Percentiles rank a stretch among this genome's conserved stretches.
Evolutionary conservation across 2,888 invertebrate genomes (phyloP).

Genomic region (Chesias legatella): DNA sequence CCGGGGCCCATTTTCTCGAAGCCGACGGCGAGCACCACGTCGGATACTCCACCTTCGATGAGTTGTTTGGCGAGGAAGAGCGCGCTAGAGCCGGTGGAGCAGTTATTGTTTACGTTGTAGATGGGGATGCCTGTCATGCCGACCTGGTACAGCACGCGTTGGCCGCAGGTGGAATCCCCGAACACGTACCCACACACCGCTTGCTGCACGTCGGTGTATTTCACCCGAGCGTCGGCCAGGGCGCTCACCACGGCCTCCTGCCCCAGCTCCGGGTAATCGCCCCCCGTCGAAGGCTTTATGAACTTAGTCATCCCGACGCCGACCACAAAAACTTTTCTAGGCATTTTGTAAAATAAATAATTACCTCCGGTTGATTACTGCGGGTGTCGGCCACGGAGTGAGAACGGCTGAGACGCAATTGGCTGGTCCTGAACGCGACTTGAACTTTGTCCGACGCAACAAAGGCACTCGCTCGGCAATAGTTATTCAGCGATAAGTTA

Average conservation of each 20-base stretch:
- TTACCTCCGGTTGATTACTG: slow-evolving; percentile 53
- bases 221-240: slow-evolving; percentile 88
- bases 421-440: slow-evolving; percentile 21
- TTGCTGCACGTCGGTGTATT: slow-evolving; percentile 89
- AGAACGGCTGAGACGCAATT: slow-evolving; percentile 23
- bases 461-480: slow-evolving; percentile 19
- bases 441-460: slow-evolving; percentile 31
- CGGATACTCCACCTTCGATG: slow-evolving; percentile 91
- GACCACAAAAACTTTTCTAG: slow-evolving; percentile 89
- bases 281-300: slow-evolving; percentile 93
- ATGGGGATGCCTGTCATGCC: slow-evolving; percentile 98
- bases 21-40: slow-evolving; percentile 95
- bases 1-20: slow-evolving; percentile 99
- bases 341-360: slow-evolving; percentile 57
- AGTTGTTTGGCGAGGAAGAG: slow-evolving; percentile 94
- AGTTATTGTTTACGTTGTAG: slow-evolving; percentile 99
- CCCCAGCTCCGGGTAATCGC: slow-evolving; percentile 97
- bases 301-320: slow-evolving; percentile 99
- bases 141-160: slow-evolving; percentile 95
- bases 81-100: slow-evolving; percentile 97
- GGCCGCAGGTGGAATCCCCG: slow-evolving; percentile 97
- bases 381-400: slow-evolving; percentile 43
- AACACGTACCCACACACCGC: slow-evolving; percentile 96
- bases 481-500: slow-evolving; percentile 15
- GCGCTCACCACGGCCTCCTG: slow-evolving; percentile 96